Evolutionary conservation across 1,140 invertebrate species (phyloP).

Genomic region (Dendrolimus punctatus): DNA sequence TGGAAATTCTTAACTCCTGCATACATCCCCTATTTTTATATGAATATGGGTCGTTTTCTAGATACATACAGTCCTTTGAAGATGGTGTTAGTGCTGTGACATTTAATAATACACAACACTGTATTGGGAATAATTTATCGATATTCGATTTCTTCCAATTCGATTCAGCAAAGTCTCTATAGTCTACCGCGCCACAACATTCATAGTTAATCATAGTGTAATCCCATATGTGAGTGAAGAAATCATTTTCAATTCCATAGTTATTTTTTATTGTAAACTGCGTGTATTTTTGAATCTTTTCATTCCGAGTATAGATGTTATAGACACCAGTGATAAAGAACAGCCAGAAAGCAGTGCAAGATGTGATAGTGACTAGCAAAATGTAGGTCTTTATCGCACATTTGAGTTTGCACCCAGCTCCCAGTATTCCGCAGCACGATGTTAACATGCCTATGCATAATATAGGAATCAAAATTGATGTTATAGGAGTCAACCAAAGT

Average conservation of each 20-base stretch:
- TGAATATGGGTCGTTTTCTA: conserved; percentile 11
- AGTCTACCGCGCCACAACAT: conserved; percentile 45
- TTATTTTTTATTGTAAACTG: conserved; percentile 23
- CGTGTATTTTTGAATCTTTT: conserved; percentile 32
- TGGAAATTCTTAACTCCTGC: conserved; percentile 26
- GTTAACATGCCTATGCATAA: conserved; percentile 39
- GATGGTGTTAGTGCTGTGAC: conserved; percentile 27
- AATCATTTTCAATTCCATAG: conserved; percentile 50
- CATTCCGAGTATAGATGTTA: conserved; percentile 48
- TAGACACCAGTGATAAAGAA: conserved; percentile 49
- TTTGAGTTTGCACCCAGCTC: conserved; percentile 49
- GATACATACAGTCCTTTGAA: conserved; percentile 33
- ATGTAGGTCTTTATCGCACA: conserved; percentile 57
- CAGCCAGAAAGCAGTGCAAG: conserved; percentile 37
- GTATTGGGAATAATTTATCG: conserved; percentile 36
- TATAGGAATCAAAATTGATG: conserved; percentile 38
- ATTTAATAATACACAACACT: conserved; percentile 48
- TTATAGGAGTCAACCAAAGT: conserved; percentile 48
- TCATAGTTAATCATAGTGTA: conserved; percentile 52
- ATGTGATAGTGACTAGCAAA: conserved; percentile 40
- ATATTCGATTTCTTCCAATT: conserved; percentile 37
- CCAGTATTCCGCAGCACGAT: conserved; percentile 53
- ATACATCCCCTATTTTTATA: conserved; percentile 43
- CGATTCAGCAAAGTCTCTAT: conserved; percentile 36
- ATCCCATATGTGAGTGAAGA: conserved; percentile 42